Base-by-base conservation (phyloP, 2,113 vertebrate genomes). In the Mugil cephalus region DNA sequence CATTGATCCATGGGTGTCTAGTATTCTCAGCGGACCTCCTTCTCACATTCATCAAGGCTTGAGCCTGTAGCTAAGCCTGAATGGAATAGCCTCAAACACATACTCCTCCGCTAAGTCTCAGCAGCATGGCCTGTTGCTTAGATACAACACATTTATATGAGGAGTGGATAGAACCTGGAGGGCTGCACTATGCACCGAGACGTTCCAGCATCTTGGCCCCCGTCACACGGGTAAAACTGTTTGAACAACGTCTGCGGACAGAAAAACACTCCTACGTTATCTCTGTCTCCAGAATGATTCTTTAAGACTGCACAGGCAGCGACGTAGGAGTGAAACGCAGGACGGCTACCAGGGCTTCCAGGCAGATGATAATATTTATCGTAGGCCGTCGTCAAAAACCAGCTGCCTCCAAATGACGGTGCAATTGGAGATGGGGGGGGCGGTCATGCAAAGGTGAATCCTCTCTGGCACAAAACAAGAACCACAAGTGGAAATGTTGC, bases 1-100 rank as follows among this genome's bases (percentile, higher is more conserved):
- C 91, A 92, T 92, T 88, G 93, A 92, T 94, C 90, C 83, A 51
- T 83, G 76, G 74, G 69, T 82, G 87, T 92, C 86, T 86, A 79
- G 77, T 78, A 85, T 84, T 86, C 77, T 88, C 72, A 1, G 54
- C 40, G 45, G 82, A 65, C 84, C 72, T 78, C 68, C 88, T 85
- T 46, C 78, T 82, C 80, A 62, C 89, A 92, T 91, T 87, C 70
- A 89, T 91, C 86, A 90, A 69, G 64, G 64, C 54, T 67, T 0
- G 45, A 77, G 59, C 79, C 69, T 77, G 61, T 24, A 62, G 58
- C 79, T 63, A 64, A 82, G 75, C 65, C 77, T 24, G 75, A 56
- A 52, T 72, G 45, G 63, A 82, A 75, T 77, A 66, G 56, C 56
- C 69, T 79, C 69, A 8, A 65, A 85, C 80, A 68, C 69, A 51